Percentiles rank a stretch among this genome's conserved stretches.
phyloP scores from a whole-genome alignment of 1,140 invertebrate species.

The Lerema accius region DNA sequence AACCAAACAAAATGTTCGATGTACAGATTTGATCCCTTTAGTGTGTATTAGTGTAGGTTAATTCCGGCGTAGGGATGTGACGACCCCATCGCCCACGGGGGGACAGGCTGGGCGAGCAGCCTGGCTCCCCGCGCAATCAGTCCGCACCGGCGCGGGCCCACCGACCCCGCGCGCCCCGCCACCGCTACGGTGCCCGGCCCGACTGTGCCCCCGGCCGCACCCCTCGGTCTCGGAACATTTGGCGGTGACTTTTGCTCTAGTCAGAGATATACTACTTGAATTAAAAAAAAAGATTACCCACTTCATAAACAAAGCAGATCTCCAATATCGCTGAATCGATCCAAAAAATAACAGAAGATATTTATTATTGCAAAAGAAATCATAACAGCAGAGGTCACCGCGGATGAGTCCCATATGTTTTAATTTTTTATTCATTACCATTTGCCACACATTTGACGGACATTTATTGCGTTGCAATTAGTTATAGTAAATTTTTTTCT shows the following conservation, averaged over 20 bases:
- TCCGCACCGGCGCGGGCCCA: conserved; percentile 2
- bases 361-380: no score
- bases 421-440: not conserved
- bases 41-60: not conserved
- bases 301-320: no score
- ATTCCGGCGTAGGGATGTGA: conserved; percentile 10
- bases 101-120: not conserved
- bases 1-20: no score
- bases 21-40: not conserved
- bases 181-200: not conserved
- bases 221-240: not conserved
- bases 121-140: not conserved
- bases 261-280: no score
- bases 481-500: not conserved
- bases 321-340: no score
- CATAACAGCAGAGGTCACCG: not conserved
- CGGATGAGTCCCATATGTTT: not conserved
- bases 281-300: no score
- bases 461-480: no score
- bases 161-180: conserved; percentile 8
- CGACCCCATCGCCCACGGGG: conserved; percentile 24
- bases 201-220: not conserved
- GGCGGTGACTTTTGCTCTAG: not conserved
- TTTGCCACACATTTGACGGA: no score
- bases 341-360: no score